These are phyloP conservation scores for Eclectus roratus DNA, from an alignment of 2,113 vertebrate genomes.

Conservation along the genomic window DNA sequence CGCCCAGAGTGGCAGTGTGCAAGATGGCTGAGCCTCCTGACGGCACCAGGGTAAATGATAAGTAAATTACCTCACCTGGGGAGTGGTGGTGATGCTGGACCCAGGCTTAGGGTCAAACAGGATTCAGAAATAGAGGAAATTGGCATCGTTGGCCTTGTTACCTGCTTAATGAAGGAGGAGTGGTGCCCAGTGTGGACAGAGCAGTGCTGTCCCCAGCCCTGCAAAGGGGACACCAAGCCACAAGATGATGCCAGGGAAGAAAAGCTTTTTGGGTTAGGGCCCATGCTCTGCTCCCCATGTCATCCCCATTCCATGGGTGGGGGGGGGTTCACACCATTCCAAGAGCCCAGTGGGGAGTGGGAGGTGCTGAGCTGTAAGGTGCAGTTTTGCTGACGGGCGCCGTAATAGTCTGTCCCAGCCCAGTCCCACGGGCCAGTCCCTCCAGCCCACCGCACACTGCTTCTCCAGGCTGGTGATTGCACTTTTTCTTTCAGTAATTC, in stretches of 20 bases:
- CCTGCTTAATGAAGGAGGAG: neutral
- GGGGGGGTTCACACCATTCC: neutral
- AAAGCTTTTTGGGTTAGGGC: neutral
- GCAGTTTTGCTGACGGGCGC: neutral
- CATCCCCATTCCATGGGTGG: neutral
- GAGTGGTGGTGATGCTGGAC: neutral
- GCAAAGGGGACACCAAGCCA: neutral
- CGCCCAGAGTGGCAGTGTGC: rapidly evolving
- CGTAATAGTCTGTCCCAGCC: neutral
- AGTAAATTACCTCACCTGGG: neutral
- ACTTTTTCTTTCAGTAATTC: neutral
- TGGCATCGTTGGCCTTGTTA: neutral
- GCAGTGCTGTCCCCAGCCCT: neutral
- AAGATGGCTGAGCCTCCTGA: neutral
- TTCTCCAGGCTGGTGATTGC: slow-evolving; percentile 2
- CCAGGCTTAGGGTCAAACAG: neutral
- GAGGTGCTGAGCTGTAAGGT: neutral
- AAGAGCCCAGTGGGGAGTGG: rapidly evolving
- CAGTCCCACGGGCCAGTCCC: neutral
- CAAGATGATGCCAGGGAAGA: neutral
- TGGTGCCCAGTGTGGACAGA: neutral
- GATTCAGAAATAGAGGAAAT: neutral
- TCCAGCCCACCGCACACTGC: neutral
- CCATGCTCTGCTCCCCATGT: neutral
- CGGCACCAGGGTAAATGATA: neutral